Evolutionary conservation across 2,888 invertebrate species (phyloP).

Genomic region (Cotesia congregata): DNA sequence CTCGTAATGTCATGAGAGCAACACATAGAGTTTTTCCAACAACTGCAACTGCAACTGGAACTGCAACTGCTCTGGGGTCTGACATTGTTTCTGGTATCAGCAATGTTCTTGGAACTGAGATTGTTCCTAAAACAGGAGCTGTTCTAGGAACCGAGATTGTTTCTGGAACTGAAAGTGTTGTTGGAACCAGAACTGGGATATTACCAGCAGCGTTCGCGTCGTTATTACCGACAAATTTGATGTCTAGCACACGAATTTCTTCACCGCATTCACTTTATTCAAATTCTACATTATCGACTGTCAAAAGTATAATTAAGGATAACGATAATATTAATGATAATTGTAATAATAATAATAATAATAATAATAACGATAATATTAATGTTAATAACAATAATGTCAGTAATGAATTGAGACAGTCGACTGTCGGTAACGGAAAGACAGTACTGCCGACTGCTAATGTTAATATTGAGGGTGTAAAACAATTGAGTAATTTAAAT

Average conservation of each 20-base stretch:
- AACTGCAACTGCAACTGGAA: slow-evolving; percentile 50
- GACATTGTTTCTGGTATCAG: too few relatives aligned
- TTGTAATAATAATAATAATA: neutral
- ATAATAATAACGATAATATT: too few relatives aligned
- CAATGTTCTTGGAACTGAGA: too few relatives aligned
- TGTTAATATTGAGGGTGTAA: neutral
- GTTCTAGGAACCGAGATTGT: too few relatives aligned
- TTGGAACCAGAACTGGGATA: neutral
- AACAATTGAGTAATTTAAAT: neutral
- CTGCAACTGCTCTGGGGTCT: neutral
- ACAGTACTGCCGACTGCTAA: neutral
- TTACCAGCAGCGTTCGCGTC: neutral
- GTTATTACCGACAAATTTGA: neutral
- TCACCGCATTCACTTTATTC: neutral
- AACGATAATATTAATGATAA: neutral
- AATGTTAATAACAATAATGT: neutral
- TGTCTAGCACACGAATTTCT: neutral
- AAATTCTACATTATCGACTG: neutral
- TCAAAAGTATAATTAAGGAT: neutral
- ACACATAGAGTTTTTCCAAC: slow-evolving; percentile 45
- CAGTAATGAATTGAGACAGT: slow-evolving; percentile 5
- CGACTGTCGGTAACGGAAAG: neutral
- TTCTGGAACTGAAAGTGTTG: too few relatives aligned
- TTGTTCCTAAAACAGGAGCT: too few relatives aligned
- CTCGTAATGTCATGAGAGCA: neutral